phyloP scores from a whole-genome alignment of 2,113 vertebrate species.

The Sitta europaea region DNA sequence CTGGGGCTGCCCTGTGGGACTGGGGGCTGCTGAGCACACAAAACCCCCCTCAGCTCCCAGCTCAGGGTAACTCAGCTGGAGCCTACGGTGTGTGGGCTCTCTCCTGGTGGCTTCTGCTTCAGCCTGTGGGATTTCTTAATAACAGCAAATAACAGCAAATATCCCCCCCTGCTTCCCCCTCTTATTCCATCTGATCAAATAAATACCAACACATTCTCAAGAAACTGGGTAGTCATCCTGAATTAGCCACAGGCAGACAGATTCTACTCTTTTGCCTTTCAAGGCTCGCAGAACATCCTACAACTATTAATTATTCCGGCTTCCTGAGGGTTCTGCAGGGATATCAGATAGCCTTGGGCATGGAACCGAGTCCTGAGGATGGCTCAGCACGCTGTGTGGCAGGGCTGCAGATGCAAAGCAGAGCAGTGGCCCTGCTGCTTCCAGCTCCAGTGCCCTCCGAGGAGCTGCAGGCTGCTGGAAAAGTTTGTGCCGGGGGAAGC shows the following conservation, averaged over 20 bases:
- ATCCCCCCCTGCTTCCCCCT: neutral
- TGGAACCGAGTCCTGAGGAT: neutral
- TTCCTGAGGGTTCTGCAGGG: neutral
- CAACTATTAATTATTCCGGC: neutral
- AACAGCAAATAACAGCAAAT: neutral
- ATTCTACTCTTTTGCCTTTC: neutral
- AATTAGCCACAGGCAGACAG: neutral
- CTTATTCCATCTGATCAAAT: constrained; percentile 23
- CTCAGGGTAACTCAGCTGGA: neutral
- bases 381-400: neutral
- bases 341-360: neutral
- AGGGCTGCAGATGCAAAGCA: neutral
- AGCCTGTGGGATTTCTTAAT: neutral
- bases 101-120: neutral
- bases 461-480: neutral
- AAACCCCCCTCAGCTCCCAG: neutral
- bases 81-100: neutral
- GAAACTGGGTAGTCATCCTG: neutral
- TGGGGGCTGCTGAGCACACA: neutral
- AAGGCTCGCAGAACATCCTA: neutral
- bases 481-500: neutral
- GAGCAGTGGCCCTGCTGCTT: neutral
- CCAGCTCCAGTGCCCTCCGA: neutral
- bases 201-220: constrained; percentile 34
- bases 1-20: neutral